Percentiles rank a stretch among this genome's conserved stretches.
These are phyloP conservation scores for Hoplodrina blanda DNA, from an alignment of 2,888 invertebrate species.

Conservation along the genomic window DNA sequence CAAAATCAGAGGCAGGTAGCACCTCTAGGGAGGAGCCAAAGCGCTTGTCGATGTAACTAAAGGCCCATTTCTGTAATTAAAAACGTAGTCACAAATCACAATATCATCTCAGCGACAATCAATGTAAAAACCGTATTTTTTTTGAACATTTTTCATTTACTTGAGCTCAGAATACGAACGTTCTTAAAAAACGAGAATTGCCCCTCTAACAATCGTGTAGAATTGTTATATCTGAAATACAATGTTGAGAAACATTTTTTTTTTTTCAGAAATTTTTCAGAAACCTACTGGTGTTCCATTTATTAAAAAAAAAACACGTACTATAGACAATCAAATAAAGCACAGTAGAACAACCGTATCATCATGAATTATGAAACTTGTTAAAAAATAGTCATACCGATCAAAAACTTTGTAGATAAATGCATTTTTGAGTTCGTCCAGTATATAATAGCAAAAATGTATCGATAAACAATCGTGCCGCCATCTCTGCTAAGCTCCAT, in stretches of 20 bases:
- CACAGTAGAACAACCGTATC: background rate
- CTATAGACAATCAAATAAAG: background rate
- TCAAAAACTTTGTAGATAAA: background rate
- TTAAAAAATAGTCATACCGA: background rate
- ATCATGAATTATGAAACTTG: background rate
- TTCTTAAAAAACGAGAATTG: too few species aligned
- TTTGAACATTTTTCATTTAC: too few species aligned
- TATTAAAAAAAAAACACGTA: too few species aligned
- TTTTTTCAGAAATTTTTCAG: too few species aligned
- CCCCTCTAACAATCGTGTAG: background rate
- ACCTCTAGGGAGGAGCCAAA: conserved; percentile 63
- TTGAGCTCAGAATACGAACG: too few species aligned
- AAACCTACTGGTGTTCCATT: too few species aligned
- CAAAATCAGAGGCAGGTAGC: conserved; percentile 76
- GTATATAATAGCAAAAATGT: conserved; percentile 37
- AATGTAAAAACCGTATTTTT: too few species aligned
- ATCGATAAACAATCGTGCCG: conserved; percentile 62
- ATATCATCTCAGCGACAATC: too few species aligned
- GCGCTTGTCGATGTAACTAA: conserved; percentile 47
- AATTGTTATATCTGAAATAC: background rate
- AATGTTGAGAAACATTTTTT: background rate
- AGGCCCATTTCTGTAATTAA: too few species aligned
- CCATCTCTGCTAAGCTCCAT: conserved; percentile 71
- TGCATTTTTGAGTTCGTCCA: background rate
- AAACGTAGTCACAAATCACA: too few species aligned